A percentile compares a stretch with the other conserved stretches of the same genome.
phyloP scores from a whole-genome alignment of 2,888 invertebrate genomes.

The Gasteruption jaculator region DNA sequence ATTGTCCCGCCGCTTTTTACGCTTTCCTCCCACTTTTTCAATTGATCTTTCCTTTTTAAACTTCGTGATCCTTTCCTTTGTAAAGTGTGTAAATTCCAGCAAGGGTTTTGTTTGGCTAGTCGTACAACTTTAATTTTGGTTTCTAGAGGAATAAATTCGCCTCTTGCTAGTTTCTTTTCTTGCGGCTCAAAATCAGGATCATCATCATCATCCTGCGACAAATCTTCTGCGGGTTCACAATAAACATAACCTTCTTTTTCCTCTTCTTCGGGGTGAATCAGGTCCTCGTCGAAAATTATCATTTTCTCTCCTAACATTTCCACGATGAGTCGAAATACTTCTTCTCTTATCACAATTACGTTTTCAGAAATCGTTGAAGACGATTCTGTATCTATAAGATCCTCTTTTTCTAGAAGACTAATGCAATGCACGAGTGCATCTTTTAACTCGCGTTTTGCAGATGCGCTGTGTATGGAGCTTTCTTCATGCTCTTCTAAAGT shows the following conservation, averaged over 20 bases:
- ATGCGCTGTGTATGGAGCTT: too few species aligned
- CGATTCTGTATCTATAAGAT: too few species aligned
- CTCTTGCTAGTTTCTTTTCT: slow-evolving; percentile 11
- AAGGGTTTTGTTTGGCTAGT: too few species aligned
- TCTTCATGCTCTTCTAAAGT: too few species aligned
- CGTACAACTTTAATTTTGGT: too few species aligned
- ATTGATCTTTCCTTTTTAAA: slow-evolving; percentile 18
- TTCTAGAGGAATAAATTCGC: too few species aligned
- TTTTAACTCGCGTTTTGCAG: too few species aligned
- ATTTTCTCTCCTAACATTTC: slow-evolving; percentile 17
- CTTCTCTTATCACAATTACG: too few species aligned
- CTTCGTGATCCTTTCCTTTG: slow-evolving; percentile 15
- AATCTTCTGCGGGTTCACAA: slow-evolving; percentile 14
- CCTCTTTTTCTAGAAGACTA: too few species aligned
- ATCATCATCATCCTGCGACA: too few species aligned
- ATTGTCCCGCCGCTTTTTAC: slow-evolving; percentile 22
- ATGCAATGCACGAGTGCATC: too few species aligned
- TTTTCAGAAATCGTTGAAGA: too few species aligned
- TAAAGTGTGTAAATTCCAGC: slow-evolving; percentile 18
- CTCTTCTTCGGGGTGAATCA: slow-evolving; percentile 13
- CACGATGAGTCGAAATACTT: slow-evolving; percentile 4
- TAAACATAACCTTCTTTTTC: slow-evolving; percentile 13
- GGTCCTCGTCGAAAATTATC: slow-evolving; percentile 17
- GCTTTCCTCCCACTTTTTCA: slow-evolving; percentile 19
- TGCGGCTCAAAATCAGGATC: slow-evolving; percentile 17